Conservation (phyloP, 2,797 vertebrate genomes). For the Gallirallus australis region DNA sequence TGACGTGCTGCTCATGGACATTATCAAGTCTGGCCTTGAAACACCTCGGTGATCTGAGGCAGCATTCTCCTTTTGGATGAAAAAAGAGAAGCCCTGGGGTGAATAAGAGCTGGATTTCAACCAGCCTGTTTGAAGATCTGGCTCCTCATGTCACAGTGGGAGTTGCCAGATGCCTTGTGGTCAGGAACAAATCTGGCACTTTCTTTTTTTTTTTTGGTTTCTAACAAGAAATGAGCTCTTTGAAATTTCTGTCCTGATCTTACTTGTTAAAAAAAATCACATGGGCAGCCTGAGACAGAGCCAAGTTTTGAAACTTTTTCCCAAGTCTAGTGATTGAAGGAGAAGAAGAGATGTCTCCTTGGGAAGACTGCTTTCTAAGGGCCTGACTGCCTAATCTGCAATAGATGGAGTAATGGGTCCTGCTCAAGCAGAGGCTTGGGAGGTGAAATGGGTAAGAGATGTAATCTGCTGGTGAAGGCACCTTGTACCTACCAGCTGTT, state of each 20-base stretch:
- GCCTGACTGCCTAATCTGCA: background rate
- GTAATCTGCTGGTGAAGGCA: background rate
- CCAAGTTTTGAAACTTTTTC: background rate
- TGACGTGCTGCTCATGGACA: background rate
- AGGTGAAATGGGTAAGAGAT: background rate
- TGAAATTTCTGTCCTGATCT: constrained; percentile 42
- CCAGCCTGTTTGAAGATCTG: constrained; percentile 32
- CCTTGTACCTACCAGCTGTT: background rate
- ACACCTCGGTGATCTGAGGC: background rate
- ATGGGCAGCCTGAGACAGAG: constrained; percentile 2
- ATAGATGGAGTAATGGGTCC: background rate
- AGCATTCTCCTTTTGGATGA: background rate
- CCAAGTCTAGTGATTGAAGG: background rate
- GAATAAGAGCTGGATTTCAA: constrained; percentile 16
- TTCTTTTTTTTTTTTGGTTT: background rate
- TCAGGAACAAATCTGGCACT: constrained; percentile 30
- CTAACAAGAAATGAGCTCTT: constrained; percentile 36
- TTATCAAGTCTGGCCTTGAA: background rate
- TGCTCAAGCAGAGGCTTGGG: rapidly evolving
- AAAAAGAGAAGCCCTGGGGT: constrained; percentile 1
- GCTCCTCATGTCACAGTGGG: constrained; percentile 36
- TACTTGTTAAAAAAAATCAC: constrained; percentile 28
- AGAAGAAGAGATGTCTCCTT: background rate
- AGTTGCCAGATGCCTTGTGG: constrained; percentile 9
- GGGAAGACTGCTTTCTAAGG: background rate